Evolutionary conservation across 2,888 invertebrate genomes (phyloP).

Genomic region (Caradrina kadenii): DNA sequence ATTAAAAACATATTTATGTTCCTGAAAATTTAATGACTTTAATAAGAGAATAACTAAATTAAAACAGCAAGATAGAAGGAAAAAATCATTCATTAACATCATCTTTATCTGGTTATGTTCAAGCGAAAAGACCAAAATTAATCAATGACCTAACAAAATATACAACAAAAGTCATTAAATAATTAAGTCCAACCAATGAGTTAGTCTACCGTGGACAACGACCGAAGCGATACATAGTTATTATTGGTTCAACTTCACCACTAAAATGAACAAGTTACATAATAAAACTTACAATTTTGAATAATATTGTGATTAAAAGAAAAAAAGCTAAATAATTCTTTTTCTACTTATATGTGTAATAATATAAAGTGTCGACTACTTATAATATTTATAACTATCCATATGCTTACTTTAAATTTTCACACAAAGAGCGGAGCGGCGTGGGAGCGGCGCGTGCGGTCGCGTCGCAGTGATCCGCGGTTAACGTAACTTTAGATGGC

Average conservation of each 20-base stretch:
- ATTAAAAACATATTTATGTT: slow-evolving; percentile 80
- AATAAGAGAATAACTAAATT: slow-evolving; percentile 91
- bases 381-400: slow-evolving; percentile 89
- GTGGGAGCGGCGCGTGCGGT: slow-evolving; percentile 55
- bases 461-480: slow-evolving; percentile 56
- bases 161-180: slow-evolving; percentile 91
- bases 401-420: slow-evolving; percentile 88
- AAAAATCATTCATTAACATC: slow-evolving; percentile 87
- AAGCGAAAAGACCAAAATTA: slow-evolving; percentile 89
- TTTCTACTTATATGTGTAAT: slow-evolving; percentile 90
- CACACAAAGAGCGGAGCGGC: slow-evolving; percentile 86
- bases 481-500: not conserved
- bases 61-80: slow-evolving; percentile 90
- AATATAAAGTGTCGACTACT: slow-evolving; percentile 91
- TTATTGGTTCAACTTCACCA: slow-evolving; percentile 82
- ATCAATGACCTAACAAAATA: slow-evolving; percentile 91
- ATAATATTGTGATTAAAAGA: slow-evolving; percentile 90
- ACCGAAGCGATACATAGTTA: slow-evolving; percentile 81
- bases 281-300: slow-evolving; percentile 90
- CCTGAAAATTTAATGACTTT: slow-evolving; percentile 91
- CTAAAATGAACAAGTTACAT: slow-evolving; percentile 88
- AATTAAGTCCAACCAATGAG: slow-evolving; percentile 88
- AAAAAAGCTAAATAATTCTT: slow-evolving; percentile 90
- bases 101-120: slow-evolving; percentile 87
- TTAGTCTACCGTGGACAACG: slow-evolving; percentile 83